These are phyloP conservation scores for Deroplatys truncata DNA, from an alignment of 2,888 invertebrate genomes.

Conservation along the genomic window DNA sequence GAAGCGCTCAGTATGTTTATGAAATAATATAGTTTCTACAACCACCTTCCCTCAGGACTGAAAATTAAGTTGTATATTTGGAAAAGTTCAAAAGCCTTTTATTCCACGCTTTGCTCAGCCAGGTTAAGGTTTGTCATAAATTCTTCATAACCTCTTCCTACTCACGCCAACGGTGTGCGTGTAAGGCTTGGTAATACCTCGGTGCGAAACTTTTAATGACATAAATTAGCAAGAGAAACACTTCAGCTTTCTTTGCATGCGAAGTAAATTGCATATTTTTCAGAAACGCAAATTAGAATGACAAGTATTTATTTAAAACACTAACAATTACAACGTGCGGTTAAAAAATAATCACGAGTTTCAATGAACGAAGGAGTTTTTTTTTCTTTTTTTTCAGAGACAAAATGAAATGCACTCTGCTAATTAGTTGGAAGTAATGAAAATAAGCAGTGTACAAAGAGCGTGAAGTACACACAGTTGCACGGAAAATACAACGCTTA, in stretches of 20 bases:
- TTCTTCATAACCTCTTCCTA: not conserved
- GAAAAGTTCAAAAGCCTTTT: too few species aligned
- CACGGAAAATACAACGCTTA: not conserved
- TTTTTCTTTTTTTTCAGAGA: not conserved
- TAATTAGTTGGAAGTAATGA: not conserved
- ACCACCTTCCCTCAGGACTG: too few species aligned
- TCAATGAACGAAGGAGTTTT: not conserved
- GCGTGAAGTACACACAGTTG: not conserved
- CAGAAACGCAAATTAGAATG: not conserved
- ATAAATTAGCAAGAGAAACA: not conserved
- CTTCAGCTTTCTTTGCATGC: not conserved
- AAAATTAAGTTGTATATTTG: too few species aligned
- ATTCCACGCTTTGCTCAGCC: too few species aligned
- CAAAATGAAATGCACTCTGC: not conserved
- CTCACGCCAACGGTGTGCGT: not conserved
- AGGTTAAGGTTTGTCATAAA: too few species aligned
- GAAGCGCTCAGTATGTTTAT: too few species aligned
- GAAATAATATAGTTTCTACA: too few species aligned
- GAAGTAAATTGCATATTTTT: not conserved
- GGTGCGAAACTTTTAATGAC: not conserved
- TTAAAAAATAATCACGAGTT: not conserved
- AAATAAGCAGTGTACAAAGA: not conserved
- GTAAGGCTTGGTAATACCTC: not conserved
- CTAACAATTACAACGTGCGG: not conserved
- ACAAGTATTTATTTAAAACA: not conserved